Conservation (phyloP, 1,140 invertebrate species). For the Psix sp. region DNA sequence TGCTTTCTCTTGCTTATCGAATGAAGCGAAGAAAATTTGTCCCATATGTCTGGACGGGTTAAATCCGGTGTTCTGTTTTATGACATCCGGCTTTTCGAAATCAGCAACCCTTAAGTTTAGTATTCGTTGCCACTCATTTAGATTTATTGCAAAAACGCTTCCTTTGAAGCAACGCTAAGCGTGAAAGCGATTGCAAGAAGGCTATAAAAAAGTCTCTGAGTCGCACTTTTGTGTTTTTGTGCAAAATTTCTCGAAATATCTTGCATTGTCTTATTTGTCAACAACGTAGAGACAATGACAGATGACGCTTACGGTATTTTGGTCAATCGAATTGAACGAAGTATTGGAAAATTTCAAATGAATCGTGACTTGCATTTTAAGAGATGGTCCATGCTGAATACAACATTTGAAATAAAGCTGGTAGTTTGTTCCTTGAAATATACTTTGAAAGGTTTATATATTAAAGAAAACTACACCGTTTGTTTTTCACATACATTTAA, state of each 20-base stretch:
- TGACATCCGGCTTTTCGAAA: constrained; percentile 42
- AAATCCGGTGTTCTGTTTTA: constrained; percentile 59
- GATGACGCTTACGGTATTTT: no score
- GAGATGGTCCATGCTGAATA: no score
- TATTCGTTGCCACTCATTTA: no score
- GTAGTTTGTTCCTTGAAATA: constrained; percentile 1
- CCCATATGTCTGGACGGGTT: constrained; percentile 58
- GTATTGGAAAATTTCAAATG: constrained; percentile 19
- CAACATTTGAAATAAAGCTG: constrained; percentile 7
- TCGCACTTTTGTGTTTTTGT: no score
- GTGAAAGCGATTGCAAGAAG: no score
- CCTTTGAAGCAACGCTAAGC: no score
- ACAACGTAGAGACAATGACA: no score
- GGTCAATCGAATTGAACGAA: constrained; percentile 7
- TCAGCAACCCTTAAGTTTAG: constrained; percentile 3
- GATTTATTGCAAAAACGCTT: no score
- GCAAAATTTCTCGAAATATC: no score
- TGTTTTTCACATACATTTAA: constrained; percentile 33
- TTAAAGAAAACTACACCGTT: constrained; percentile 22
- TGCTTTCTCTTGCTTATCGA: constrained; percentile 37
- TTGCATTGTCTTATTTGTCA: no score
- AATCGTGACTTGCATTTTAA: constrained; percentile 18
- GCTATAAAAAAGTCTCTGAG: no score
- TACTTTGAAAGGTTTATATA: constrained; percentile 11
- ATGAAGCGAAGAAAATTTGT: constrained; percentile 38